These are phyloP conservation scores for Diachrysia chrysitis DNA, from an alignment of 2,888 invertebrate species.

Conservation along the genomic window DNA sequence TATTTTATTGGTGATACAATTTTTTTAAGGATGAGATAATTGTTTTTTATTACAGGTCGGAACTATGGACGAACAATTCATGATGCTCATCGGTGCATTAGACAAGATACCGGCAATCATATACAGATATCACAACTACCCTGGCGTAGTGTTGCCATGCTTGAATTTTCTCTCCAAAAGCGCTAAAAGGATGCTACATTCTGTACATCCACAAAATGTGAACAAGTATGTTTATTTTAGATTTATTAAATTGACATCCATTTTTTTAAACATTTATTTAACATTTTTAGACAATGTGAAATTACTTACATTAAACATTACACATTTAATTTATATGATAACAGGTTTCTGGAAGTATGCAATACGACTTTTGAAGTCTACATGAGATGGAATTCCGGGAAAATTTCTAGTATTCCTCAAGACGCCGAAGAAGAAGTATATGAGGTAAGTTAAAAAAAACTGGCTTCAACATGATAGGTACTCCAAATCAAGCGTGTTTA, in stretches of 20 bases:
- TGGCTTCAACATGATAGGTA: no score
- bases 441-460: conserved; percentile 70
- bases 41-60: conserved; percentile 72
- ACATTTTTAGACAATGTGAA: no score
- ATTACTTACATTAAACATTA: no score
- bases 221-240: conserved; percentile 77
- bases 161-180: conserved; percentile 91
- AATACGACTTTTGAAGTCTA: conserved; percentile 92
- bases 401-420: conserved; percentile 90
- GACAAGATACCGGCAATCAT: conserved; percentile 92
- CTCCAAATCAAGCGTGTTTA: no score
- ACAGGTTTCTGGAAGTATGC: conserved; percentile 91
- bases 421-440: conserved; percentile 92
- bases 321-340: conserved; percentile 42
- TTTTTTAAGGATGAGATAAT: no score
- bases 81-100: conserved; percentile 90
- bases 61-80: conserved; percentile 81
- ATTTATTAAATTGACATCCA: not conserved
- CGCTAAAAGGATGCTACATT: conserved; percentile 92
- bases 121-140: conserved; percentile 93
- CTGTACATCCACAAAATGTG: conserved; percentile 89
- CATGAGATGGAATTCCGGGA: conserved; percentile 90
- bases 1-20: no score
- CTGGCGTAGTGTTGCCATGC: conserved; percentile 93
- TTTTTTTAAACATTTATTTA: no score